Evolutionary conservation across 1,140 invertebrate genomes (phyloP).

Genomic region (Adoxophyes honmai): DNA sequence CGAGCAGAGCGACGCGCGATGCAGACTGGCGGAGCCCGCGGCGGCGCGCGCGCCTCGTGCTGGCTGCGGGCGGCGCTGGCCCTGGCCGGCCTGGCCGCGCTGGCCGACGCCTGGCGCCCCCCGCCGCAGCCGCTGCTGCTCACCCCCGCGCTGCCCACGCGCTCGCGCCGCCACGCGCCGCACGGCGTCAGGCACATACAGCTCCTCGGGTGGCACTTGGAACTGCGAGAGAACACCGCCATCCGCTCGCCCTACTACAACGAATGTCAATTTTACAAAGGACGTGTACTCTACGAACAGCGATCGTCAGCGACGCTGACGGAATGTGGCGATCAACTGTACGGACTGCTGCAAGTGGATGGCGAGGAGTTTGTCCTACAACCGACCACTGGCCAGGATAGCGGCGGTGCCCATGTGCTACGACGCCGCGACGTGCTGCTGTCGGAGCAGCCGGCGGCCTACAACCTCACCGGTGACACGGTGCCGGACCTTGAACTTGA

Average conservation of each 20-base stretch:
- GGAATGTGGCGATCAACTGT: conserved; percentile 60
- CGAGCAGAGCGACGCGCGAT: conserved; percentile 40
- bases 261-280: conserved; percentile 65
- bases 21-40: conserved; percentile 58
- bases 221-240: conserved; percentile 58
- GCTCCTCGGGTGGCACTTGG: conserved; percentile 59
- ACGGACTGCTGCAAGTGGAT: conserved; percentile 59
- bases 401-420: conserved; percentile 44
- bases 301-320: conserved; percentile 57
- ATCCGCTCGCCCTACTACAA: conserved; percentile 65
- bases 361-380: conserved; percentile 60
- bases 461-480: conserved; percentile 64
- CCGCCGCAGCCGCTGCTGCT: conserved; percentile 29
- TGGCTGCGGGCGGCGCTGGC: conserved; percentile 40
- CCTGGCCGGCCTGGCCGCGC: conserved; percentile 35
- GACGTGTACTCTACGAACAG: conserved; percentile 48
- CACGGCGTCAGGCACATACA: conserved; percentile 45
- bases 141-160: conserved; percentile 19
- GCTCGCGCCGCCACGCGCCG: conserved; percentile 31
- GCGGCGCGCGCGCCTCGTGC: conserved; percentile 45
- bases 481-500: conserved; percentile 62
- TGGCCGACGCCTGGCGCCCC: conserved; percentile 38
- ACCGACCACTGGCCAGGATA: conserved; percentile 38
- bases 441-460: conserved; percentile 44
- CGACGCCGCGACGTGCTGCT: conserved; percentile 54